These are phyloP conservation scores for Hofmannophila pseudospretella DNA, from an alignment of 2,888 invertebrate species.

Conservation along the genomic window DNA sequence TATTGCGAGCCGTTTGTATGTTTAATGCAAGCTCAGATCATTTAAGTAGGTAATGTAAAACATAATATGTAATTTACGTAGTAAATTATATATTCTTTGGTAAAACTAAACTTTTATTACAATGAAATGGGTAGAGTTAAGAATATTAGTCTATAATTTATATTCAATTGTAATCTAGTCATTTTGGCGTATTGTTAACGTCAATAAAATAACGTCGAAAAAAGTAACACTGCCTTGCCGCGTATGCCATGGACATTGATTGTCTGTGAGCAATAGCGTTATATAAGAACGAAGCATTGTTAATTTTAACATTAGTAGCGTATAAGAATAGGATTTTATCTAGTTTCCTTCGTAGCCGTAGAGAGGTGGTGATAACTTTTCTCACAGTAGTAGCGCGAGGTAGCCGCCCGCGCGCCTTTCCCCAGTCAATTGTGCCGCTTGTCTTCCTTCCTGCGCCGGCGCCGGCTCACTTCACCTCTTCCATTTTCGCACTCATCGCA, in stretches of 20 bases:
- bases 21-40: slow-evolving; percentile 1
- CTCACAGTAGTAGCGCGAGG: slow-evolving; percentile 60
- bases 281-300: too few species aligned
- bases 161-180: too few species aligned
- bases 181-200: too few species aligned
- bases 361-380: slow-evolving; percentile 70
- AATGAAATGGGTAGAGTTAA: too few species aligned
- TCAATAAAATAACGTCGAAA: too few species aligned
- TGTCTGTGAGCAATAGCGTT: too few species aligned
- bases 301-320: slow-evolving; percentile 74
- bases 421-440: slow-evolving; percentile 65
- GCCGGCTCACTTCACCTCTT: slow-evolving; percentile 18
- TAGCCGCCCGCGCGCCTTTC: slow-evolving; percentile 45
- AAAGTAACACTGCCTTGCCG: too few species aligned
- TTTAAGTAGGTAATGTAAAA: background rate
- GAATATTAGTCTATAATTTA: too few species aligned
- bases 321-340: slow-evolving; percentile 76
- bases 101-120: too few species aligned
- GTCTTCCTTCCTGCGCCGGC: slow-evolving; percentile 32
- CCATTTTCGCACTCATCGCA: slow-evolving; percentile 12
- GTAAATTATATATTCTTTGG: too few species aligned
- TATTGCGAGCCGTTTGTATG: slow-evolving; percentile 19
- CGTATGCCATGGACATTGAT: too few species aligned
- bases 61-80: too few species aligned
- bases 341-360: slow-evolving; percentile 76